Conservation (phyloP, 2,797 vertebrate genomes). For the Meda fulgida region DNA sequence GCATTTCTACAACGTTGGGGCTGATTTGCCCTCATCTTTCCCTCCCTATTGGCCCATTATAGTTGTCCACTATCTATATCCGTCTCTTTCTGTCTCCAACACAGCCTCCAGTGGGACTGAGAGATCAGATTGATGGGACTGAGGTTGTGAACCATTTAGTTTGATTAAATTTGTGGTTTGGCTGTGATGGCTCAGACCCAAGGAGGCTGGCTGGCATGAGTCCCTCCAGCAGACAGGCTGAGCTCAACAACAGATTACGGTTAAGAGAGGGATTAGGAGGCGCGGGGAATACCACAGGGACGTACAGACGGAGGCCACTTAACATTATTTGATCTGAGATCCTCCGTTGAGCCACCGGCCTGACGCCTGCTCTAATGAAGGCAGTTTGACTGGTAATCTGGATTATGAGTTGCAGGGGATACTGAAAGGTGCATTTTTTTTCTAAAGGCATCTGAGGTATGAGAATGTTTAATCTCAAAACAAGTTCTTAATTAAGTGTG, state of each 20-base stretch:
- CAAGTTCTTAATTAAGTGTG: slow-evolving; percentile 46
- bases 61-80: slow-evolving; percentile 22
- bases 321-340: slow-evolving; percentile 53
- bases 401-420: slow-evolving; percentile 49
- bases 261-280: slow-evolving; percentile 75
- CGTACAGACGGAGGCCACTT: slow-evolving; percentile 55
- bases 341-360: not conserved
- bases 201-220: slow-evolving; percentile 58
- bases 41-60: slow-evolving; percentile 30
- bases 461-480: slow-evolving; percentile 48
- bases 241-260: slow-evolving; percentile 73
- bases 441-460: slow-evolving; percentile 45
- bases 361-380: slow-evolving; percentile 33
- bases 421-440: slow-evolving; percentile 6
- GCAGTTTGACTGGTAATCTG: slow-evolving; percentile 51
- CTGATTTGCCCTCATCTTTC: slow-evolving; percentile 27
- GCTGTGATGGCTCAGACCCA: slow-evolving; percentile 62
- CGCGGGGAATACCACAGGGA: slow-evolving; percentile 34
- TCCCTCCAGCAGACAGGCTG: slow-evolving; percentile 70
- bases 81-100: slow-evolving; percentile 17
- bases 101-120: slow-evolving; percentile 32
- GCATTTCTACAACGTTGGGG: slow-evolving; percentile 21
- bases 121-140: slow-evolving; percentile 42
- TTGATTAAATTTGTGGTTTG: slow-evolving; percentile 55
- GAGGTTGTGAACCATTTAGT: slow-evolving; percentile 54